Evolutionary conservation across 2,797 vertebrate genomes (phyloP).

Genomic region (Ctenosaura bakeri): DNA sequence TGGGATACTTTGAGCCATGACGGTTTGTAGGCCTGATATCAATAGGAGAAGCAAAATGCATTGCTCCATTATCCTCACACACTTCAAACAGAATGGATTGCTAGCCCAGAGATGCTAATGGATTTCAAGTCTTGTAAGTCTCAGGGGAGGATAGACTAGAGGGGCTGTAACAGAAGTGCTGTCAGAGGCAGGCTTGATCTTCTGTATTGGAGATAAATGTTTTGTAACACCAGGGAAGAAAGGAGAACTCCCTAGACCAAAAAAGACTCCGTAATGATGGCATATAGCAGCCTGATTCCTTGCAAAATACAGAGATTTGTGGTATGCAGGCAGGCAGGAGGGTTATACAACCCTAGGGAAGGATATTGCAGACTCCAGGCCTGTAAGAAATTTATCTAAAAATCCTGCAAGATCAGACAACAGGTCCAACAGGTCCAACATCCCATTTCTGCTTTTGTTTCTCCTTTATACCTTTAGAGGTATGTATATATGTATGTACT

Average conservation of each 20-base stretch:
- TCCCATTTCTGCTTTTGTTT: background rate
- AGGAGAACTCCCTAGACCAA: background rate
- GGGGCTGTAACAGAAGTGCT: background rate
- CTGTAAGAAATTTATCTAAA: background rate
- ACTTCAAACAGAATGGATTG: background rate
- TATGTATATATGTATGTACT: background rate
- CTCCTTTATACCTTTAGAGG: background rate
- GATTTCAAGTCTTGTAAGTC: background rate
- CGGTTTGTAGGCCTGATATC: background rate
- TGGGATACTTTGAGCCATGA: background rate
- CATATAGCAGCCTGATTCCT: background rate
- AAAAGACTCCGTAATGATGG: background rate
- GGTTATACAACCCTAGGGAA: background rate
- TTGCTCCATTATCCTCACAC: no score
- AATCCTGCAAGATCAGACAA: background rate
- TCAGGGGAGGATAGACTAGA: background rate
- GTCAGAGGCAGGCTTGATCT: background rate
- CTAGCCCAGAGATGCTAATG: background rate
- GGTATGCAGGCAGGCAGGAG: background rate
- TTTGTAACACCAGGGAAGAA: background rate
- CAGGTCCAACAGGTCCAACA: background rate
- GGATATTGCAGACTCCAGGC: background rate
- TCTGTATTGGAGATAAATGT: background rate
- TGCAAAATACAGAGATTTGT: background rate
- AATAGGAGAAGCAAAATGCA: no score